Evolutionary conservation across 1,140 invertebrate genomes (phyloP).

Genomic region (Pseudomyrmex sp.): DNA sequence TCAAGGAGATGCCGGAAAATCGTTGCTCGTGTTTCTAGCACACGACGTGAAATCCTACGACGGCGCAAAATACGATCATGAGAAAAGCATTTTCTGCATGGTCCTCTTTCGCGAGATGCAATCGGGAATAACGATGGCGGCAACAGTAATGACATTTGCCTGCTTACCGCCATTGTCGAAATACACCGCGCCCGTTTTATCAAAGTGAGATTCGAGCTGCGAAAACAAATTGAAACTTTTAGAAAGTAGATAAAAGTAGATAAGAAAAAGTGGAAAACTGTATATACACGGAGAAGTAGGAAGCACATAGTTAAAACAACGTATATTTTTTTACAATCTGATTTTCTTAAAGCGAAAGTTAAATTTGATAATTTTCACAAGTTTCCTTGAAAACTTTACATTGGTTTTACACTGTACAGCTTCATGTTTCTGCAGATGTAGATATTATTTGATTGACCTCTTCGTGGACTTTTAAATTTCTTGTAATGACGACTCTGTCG

Average conservation of each 20-base stretch:
- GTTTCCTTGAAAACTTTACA: not conserved
- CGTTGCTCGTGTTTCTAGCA: conserved; percentile 19
- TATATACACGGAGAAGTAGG: not conserved
- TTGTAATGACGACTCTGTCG: not conserved
- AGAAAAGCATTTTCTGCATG: conserved; percentile 45
- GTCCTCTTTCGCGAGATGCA: conserved; percentile 19
- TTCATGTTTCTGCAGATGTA: not conserved
- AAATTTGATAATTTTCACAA: not conserved
- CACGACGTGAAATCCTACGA: conserved; percentile 24
- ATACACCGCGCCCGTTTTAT: not conserved
- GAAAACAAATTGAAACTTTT: not conserved
- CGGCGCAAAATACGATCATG: conserved; percentile 48
- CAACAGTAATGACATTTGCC: conserved; percentile 21
- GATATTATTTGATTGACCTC: not conserved
- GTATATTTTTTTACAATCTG: not conserved
- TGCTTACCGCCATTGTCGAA: conserved; percentile 10
- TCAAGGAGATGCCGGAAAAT: not conserved
- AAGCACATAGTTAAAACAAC: not conserved
- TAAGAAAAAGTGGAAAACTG: not conserved
- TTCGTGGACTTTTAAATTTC: not conserved
- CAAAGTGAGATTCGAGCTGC: not conserved
- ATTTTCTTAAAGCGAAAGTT: not conserved
- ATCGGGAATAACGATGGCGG: conserved; percentile 25
- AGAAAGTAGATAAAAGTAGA: not conserved
- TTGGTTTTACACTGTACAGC: not conserved